A percentile compares a stretch with the other conserved stretches of the same genome.
phyloP scores from a whole-genome alignment of 2,888 invertebrate species.

The Syrista parreyssii region DNA sequence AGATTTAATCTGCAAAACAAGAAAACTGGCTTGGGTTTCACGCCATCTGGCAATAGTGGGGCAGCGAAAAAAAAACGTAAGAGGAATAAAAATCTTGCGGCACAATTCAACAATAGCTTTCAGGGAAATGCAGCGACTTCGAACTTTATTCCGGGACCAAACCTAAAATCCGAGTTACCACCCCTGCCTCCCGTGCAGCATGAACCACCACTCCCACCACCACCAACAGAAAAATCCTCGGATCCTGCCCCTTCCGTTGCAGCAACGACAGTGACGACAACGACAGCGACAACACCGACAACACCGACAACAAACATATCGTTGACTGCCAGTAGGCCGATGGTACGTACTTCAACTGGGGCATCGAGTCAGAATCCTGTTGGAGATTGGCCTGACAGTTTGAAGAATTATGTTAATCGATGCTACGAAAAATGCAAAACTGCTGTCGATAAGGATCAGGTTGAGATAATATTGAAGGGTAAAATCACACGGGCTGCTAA shows the following conservation, averaged over 20 bases:
- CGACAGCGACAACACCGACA: slow-evolving; percentile 68
- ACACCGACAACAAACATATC: slow-evolving; percentile 59
- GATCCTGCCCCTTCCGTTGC: slow-evolving; percentile 67
- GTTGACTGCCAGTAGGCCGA: slow-evolving; percentile 67
- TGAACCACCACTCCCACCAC: slow-evolving; percentile 67
- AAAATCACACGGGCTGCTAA: slow-evolving; percentile 92
- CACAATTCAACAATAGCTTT: slow-evolving; percentile 65
- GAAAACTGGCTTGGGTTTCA: slow-evolving; percentile 59
- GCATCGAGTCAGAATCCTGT: slow-evolving; percentile 66
- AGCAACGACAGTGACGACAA: slow-evolving; percentile 69
- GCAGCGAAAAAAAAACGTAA: slow-evolving; percentile 82
- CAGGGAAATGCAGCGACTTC: slow-evolving; percentile 45
- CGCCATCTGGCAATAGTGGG: slow-evolving; percentile 64
- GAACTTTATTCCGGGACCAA: slow-evolving; percentile 42
- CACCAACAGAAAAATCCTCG: slow-evolving; percentile 66
- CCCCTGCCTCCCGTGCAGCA: slow-evolving; percentile 68
- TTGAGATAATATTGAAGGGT: slow-evolving; percentile 93
- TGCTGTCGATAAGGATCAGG: slow-evolving; percentile 90
- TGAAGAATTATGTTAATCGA: slow-evolving; percentile 89
- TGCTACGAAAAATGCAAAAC: slow-evolving; percentile 93
- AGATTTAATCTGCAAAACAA: slow-evolving; percentile 64
- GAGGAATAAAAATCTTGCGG: slow-evolving; percentile 72
- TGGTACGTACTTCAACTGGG: slow-evolving; percentile 44
- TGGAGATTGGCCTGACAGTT: slow-evolving; percentile 82
- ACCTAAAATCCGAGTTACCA: slow-evolving; percentile 62